Percentiles rank a stretch among this genome's conserved stretches.
Conservation (phyloP, 1,140 invertebrate species). For the Ceratosolen fusciceps region DNA sequence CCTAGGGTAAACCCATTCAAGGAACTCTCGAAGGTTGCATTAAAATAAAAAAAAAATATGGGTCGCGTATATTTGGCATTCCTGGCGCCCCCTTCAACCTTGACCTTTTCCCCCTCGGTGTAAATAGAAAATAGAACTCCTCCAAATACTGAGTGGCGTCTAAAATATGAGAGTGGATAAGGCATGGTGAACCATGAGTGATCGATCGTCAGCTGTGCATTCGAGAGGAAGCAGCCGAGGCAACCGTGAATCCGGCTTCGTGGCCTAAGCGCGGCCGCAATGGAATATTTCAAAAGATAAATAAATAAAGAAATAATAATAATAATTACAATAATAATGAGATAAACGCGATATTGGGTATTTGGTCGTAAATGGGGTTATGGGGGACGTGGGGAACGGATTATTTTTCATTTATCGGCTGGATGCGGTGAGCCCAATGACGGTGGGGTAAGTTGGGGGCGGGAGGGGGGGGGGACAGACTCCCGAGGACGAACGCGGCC, state of each 20-base stretch:
- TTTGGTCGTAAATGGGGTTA: too few relatives aligned
- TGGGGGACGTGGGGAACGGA: too few relatives aligned
- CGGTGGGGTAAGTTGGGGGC: background rate
- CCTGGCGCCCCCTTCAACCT: background rate
- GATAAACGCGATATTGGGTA: too few relatives aligned
- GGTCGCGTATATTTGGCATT: background rate
- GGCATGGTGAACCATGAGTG: background rate
- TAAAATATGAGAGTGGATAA: background rate
- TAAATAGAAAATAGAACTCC: background rate
- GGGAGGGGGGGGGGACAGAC: background rate
- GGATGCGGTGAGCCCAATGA: too few relatives aligned
- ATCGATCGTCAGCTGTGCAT: conserved; percentile 33
- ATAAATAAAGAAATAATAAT: too few relatives aligned
- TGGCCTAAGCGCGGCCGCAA: too few relatives aligned
- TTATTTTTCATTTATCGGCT: too few relatives aligned
- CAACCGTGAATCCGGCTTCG: too few relatives aligned
- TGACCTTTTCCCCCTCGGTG: background rate
- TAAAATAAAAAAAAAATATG: background rate
- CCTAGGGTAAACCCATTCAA: too few relatives aligned
- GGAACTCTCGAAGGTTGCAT: background rate
- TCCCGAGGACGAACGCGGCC: background rate
- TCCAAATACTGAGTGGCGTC: too few relatives aligned
- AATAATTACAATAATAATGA: too few relatives aligned
- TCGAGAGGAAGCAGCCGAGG: conserved; percentile 20
- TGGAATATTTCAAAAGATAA: too few relatives aligned